Conservation (phyloP, 2,113 vertebrate species). For the Tichodroma muraria region DNA sequence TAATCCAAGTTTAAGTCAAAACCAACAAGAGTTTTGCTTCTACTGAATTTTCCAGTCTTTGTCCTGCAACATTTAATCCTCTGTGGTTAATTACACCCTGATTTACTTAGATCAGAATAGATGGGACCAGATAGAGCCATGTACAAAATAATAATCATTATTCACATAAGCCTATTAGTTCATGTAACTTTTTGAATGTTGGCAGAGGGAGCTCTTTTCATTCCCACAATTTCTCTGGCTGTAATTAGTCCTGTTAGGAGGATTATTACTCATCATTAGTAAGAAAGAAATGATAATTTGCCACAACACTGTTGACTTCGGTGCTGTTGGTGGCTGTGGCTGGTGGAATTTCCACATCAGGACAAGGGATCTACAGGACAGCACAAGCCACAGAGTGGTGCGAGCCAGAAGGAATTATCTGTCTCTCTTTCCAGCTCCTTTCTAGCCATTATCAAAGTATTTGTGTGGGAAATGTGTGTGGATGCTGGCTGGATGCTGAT, state of each 20-base stretch:
- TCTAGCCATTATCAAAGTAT: neutral
- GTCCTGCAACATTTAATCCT: neutral
- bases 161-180: neutral
- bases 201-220: neutral
- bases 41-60: neutral
- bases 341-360: neutral
- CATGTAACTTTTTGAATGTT: neutral
- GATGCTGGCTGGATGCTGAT: neutral
- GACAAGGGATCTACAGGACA: neutral
- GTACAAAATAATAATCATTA: neutral
- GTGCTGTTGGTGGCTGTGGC: neutral
- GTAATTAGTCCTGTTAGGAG: neutral
- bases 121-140: neutral
- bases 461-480: neutral
- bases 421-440: neutral
- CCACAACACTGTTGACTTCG: accelerated
- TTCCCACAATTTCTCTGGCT: neutral
- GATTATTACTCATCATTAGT: neutral
- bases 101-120: neutral
- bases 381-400: accelerated
- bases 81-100: neutral
- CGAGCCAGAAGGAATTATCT: neutral
- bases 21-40: neutral
- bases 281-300: neutral
- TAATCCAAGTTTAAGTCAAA: neutral